A percentile compares a stretch with the other conserved stretches of the same genome.
Evolutionary conservation across 1,140 invertebrate species (phyloP).

Genomic region (Sipha flava): DNA sequence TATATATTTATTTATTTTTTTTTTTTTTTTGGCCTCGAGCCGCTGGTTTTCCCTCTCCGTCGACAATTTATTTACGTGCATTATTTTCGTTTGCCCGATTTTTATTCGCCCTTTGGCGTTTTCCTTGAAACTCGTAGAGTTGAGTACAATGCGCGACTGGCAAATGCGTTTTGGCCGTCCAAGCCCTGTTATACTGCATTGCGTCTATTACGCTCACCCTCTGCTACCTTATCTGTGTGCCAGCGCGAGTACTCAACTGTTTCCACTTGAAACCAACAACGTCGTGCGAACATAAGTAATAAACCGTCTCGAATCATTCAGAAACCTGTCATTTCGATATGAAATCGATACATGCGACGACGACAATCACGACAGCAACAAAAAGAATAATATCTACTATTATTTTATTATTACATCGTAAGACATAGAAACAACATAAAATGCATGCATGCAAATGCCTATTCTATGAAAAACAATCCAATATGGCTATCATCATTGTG

Average conservation of each 20-base stretch:
- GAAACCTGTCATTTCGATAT: background rate
- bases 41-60: background rate
- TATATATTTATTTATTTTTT: no score
- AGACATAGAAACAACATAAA: no score
- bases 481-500: no score
- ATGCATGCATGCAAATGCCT: no score
- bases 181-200: background rate
- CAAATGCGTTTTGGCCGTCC: background rate
- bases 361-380: no score
- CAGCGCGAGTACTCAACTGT: background rate
- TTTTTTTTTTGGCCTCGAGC: background rate
- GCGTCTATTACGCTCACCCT: background rate
- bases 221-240: background rate
- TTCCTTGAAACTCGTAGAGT: background rate
- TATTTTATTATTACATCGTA: no score
- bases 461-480: no score
- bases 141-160: background rate
- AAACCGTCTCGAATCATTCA: background rate
- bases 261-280: background rate
- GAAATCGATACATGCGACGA: no score
- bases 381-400: no score
- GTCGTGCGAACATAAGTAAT: background rate
- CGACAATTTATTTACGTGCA: conserved; percentile 20
- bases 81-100: conserved; percentile 29
- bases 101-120: conserved; percentile 5